Percentiles rank a stretch among this genome's conserved stretches.
These are phyloP conservation scores for Misgurnus anguillicaudatus DNA, from an alignment of 2,113 vertebrate genomes.

Conservation along the genomic window DNA sequence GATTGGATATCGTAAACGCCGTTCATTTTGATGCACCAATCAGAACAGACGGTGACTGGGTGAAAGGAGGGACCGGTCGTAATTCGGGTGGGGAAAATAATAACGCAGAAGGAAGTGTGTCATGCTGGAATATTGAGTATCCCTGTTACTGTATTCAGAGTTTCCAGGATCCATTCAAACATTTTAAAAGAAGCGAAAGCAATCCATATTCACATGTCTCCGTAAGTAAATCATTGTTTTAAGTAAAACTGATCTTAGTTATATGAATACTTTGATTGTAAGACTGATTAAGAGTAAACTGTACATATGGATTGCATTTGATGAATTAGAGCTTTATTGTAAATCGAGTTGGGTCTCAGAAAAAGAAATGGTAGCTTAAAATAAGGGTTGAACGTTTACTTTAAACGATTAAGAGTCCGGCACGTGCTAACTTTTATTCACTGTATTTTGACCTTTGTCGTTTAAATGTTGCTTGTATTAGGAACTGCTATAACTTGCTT, in stretches of 20 bases:
- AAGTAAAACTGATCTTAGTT: not conserved
- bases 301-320: not conserved
- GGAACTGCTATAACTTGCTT: not conserved
- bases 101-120: slow-evolving; percentile 33
- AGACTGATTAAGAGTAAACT: not conserved
- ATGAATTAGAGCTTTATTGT: not conserved
- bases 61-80: not conserved
- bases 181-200: not conserved
- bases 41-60: not conserved
- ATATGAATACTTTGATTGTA: not conserved
- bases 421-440: not conserved
- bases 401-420: not conserved
- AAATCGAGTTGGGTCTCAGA: not conserved
- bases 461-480: not conserved
- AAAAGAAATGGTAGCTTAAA: not conserved
- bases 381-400: not conserved
- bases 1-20: not conserved
- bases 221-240: slow-evolving; percentile 31
- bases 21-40: not conserved
- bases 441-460: slow-evolving; percentile 2
- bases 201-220: slow-evolving; percentile 21
- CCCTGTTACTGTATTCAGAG: not conserved
- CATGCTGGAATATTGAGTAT: slow-evolving; percentile 22
- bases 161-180: slow-evolving; percentile 10
- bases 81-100: not conserved